Evolutionary conservation across 2,113 vertebrate genomes (phyloP).

Genomic region (Ploceus nigricollis): DNA sequence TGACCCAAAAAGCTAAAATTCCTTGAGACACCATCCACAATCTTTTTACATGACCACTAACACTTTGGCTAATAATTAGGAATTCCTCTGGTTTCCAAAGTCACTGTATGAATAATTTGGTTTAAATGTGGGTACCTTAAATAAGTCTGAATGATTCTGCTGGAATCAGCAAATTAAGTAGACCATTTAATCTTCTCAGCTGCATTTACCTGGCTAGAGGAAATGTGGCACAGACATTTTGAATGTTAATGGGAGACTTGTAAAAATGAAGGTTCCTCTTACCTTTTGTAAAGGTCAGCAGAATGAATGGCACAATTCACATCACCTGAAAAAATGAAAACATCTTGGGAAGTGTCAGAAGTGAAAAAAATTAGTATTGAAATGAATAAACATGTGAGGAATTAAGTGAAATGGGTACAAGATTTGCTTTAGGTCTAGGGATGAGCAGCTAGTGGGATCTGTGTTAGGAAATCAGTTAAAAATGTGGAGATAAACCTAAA

Average conservation of each 20-base stretch:
- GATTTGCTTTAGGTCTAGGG: neutral
- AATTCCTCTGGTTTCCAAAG: constrained; percentile 19
- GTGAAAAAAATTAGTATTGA: neutral
- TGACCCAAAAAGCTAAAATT: neutral
- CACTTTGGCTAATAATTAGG: constrained; percentile 8
- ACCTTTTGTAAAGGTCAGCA: neutral
- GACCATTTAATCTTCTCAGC: constrained; percentile 15
- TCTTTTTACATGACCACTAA: neutral
- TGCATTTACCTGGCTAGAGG: neutral
- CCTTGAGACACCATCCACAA: neutral
- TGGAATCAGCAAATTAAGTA: constrained; percentile 24
- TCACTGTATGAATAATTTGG: neutral
- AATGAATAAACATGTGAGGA: neutral
- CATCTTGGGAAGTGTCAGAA: neutral
- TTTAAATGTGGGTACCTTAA: neutral
- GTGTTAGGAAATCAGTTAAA: neutral
- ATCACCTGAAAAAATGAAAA: neutral
- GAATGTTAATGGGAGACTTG: neutral
- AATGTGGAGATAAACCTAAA: neutral
- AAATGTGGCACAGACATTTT: neutral
- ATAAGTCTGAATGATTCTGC: neutral
- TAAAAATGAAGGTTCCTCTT: neutral
- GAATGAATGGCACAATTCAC: neutral
- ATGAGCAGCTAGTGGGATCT: neutral
- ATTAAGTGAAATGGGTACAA: neutral